Evolutionary conservation across 2,797 vertebrate species (phyloP).

Genomic region (Denticeps clupeoides): DNA sequence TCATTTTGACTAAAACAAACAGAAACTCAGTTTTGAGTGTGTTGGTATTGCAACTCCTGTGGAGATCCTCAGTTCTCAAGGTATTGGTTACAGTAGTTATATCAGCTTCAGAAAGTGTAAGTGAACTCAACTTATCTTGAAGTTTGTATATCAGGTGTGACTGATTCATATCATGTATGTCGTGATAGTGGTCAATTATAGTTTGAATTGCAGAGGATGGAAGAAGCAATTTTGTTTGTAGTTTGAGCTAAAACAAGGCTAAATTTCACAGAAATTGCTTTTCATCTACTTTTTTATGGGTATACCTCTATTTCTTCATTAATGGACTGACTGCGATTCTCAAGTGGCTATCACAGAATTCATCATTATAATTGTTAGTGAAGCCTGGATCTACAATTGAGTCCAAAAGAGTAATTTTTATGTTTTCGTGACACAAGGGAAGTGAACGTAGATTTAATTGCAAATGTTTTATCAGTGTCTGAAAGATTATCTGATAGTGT

Average conservation of each 20-base stretch:
- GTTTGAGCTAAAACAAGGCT: conserved; percentile 7
- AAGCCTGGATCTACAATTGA: background rate
- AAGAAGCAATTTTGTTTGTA: conserved; percentile 4
- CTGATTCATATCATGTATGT: conserved; percentile 15
- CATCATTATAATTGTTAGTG: background rate
- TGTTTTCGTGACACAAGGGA: conserved; percentile 8
- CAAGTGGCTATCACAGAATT: conserved; percentile 5
- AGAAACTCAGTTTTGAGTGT: background rate
- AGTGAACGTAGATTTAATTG: background rate
- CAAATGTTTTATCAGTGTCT: conserved; percentile 4
- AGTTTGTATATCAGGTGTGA: conserved; percentile 19
- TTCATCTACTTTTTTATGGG: background rate
- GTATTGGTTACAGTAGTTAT: conserved; percentile 3
- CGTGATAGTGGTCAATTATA: conserved; percentile 17
- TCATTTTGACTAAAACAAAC: conserved; percentile 23
- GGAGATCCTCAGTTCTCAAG: background rate
- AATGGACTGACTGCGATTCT: background rate
- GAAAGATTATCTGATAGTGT: conserved; percentile 9
- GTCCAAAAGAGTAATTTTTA: conserved; percentile 1
- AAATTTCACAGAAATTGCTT: background rate
- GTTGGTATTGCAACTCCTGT: background rate
- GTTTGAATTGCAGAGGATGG: conserved; percentile 9
- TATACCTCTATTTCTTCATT: background rate
- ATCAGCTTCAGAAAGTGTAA: conserved; percentile 4
- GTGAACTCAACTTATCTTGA: conserved; percentile 5